These are phyloP conservation scores for Pygoscelis antarcticus DNA, from an alignment of 2,113 vertebrate genomes.

Conservation along the genomic window DNA sequence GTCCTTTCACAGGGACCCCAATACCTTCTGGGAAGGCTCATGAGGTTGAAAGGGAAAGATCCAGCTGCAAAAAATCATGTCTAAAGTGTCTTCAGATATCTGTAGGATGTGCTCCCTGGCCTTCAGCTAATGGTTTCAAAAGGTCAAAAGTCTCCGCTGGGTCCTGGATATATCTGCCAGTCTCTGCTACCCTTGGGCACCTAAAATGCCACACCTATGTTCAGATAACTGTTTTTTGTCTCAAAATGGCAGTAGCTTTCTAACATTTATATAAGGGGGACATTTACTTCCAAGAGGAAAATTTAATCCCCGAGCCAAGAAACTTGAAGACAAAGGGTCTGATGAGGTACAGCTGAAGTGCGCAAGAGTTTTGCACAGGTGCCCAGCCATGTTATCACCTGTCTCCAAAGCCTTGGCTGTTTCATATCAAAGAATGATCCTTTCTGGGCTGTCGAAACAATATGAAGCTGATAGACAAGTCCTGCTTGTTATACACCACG, in stretches of 20 bases:
- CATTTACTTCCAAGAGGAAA: neutral
- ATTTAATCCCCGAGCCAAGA: neutral
- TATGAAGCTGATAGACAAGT: neutral
- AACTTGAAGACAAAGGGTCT: neutral
- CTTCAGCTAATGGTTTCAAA: neutral
- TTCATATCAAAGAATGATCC: neutral
- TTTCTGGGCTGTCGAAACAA: neutral
- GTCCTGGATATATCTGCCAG: neutral
- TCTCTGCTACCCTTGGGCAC: neutral
- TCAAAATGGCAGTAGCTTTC: neutral
- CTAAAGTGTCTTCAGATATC: neutral
- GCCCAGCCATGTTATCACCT: neutral
- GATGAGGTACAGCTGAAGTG: neutral
- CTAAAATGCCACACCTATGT: neutral
- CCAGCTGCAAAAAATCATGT: neutral
- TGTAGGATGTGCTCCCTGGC: neutral
- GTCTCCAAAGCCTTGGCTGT: neutral
- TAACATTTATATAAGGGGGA: neutral
- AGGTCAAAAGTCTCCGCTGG: neutral
- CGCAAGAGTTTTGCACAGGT: neutral
- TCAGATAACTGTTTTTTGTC: neutral
- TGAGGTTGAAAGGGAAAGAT: neutral
- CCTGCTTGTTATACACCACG: neutral
- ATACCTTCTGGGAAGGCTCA: neutral
- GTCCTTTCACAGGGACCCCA: neutral